Evolutionary conservation across 2,797 vertebrate genomes (phyloP), one percentile per base, ranked within the genome.

Genomic region (Lagorchestes hirsutus): DNA sequence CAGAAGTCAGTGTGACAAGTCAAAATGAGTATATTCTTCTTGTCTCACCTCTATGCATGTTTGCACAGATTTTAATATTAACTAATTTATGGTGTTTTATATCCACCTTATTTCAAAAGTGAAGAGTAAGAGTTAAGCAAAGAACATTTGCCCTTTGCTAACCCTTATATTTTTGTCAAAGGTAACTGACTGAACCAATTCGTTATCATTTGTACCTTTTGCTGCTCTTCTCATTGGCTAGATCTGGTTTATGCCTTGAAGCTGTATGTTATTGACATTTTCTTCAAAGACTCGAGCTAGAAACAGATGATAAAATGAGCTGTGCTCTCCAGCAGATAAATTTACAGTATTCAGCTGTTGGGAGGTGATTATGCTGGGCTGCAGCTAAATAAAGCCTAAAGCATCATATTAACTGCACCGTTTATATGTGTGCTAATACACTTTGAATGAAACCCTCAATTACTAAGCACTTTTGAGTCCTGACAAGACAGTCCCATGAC

Each of bases 401-500:
- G 98, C 98, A 50, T 95, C 97, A 31, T 96, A 98, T 98, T 98
- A 98, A 97, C 98, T 91, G 96, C 95, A 97, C 97, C 94, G 97
- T 98, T 98, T 98, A 82, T 98, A 93, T 90, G 98, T 97, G 98
- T 95, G 98, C 97, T 99, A 98, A 98, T 98, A 98, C 95, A 98
- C 97, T 98, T 98, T 98, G 98, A 99, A 98, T 98, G 97, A 98
- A 98, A 92, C 97, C 96, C 96, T 98, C 98, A 98, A 98, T 99
- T 99, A 98, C 96, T 97, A 98, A 98, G 98, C 98, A 97, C 98
- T 98, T 98, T 96, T 98, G 98, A 98, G 98, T 97, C 97, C 98
- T 98, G 98, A 97, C 98, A 98, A 98, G 98, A 97, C 97, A 98
- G 98, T 98, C 97, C 98, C 98, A 62, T 99, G 98, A 98, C 98